Evolutionary conservation across 2,888 invertebrate species (phyloP).

Genomic region (Scelioninae gen. 2): DNA sequence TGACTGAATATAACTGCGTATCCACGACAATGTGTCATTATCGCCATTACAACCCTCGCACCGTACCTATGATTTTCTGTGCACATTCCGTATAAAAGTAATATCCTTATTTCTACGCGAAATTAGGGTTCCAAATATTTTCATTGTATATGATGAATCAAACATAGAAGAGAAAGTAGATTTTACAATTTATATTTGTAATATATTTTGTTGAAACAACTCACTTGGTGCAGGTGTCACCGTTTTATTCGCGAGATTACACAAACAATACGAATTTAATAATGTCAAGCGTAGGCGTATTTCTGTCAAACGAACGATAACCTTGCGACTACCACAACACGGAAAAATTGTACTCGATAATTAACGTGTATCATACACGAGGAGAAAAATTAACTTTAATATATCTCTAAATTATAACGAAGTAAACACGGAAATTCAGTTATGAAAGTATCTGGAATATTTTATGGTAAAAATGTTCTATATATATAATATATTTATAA

Average conservation of each 20-base stretch:
- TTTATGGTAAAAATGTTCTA: too few species aligned
- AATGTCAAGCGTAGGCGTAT: conserved; percentile 59
- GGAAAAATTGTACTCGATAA: conserved; percentile 56
- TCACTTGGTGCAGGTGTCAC: conserved; percentile 60
- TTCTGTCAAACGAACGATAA: conserved; percentile 54
- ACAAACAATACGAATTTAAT: conserved; percentile 59
- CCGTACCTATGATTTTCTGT: conserved; percentile 50
- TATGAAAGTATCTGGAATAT: too few species aligned
- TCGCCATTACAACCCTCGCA: conserved; percentile 12
- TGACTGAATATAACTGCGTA: too few species aligned
- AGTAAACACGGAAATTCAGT: too few species aligned
- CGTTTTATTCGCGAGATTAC: conserved; percentile 56
- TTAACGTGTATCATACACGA: conserved; percentile 54
- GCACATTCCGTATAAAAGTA: conserved; percentile 30
- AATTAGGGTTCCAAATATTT: conserved; percentile 56
- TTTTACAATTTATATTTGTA: conserved; percentile 58
- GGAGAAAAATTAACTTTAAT: too few species aligned
- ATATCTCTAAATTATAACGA: too few species aligned
- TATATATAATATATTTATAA: too few species aligned
- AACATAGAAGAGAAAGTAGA: conserved; percentile 56
- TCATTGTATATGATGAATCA: conserved; percentile 50
- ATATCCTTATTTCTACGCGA: conserved; percentile 55
- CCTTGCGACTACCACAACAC: conserved; percentile 56
- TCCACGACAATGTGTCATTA: too few species aligned
- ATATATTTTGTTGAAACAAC: conserved; percentile 58